Base-by-base conservation (phyloP, 2,888 invertebrate species). In the Thera britannica region DNA sequence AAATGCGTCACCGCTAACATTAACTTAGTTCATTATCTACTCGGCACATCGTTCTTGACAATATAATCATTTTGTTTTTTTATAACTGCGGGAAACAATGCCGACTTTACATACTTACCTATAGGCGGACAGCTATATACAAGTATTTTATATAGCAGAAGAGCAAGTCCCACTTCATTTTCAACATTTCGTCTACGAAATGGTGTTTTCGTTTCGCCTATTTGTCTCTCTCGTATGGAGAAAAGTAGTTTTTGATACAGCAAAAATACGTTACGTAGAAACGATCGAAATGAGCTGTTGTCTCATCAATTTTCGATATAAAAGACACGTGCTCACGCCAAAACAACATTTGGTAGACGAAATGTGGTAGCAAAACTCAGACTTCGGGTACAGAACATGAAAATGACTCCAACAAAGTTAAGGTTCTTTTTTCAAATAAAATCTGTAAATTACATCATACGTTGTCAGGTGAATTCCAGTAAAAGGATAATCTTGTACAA, bases 31-130 rank as follows among this genome's bases (percentile, higher is more conserved):
- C 72, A 76, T 79, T 77, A 77, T 77, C 75, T 74, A 62, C 70
- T 67, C 72, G 67, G 72, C 73, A 70, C 76, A 81, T 77, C 77
- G 72, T 72, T 72, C 75, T 73, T 78, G 77, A 77, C 74, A 77
- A 77, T 79, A 78, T 80, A 79, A 77, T 83, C 76, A 73, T 78
- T 76, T 75, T 71, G 72, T 81, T 82, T 82, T 82, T 41, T 84
- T 82, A 77, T 77, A 70, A 60, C 65, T 70, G 62, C 60, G 67
- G 65, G 60, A 78, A 81, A 83, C 80, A 81, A 81, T 80, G 75
- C 77, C 63, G 41, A 62, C 11, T 68, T 11, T 62, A 65, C 34
- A 8, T 34, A 52, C 34, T 23, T 62, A 65, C 51, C 7, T 51
- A 52, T 23, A 23, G 23, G 23, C 34, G 8, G 8, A 52, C 34